Percentiles rank a stretch among this genome's conserved stretches.
These are phyloP conservation scores for Atractosteus spatula DNA, from an alignment of 2,113 vertebrate species.

Conservation along the genomic window DNA sequence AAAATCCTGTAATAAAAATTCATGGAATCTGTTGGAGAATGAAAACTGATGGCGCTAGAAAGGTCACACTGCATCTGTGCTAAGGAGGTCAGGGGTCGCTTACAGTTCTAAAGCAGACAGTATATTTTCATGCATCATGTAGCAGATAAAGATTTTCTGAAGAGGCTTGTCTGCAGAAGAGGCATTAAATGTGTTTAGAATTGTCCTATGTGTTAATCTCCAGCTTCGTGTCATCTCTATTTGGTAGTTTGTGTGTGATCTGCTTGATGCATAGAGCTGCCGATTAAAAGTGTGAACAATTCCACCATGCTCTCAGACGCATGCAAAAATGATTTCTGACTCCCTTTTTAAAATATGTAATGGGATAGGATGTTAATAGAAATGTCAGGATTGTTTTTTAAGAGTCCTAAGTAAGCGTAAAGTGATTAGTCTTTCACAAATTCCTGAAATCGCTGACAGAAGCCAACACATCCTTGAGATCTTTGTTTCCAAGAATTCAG, in stretches of 20 bases:
- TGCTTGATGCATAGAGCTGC: background rate
- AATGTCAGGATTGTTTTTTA: slow-evolving; percentile 20
- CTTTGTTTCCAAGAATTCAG: slow-evolving; percentile 24
- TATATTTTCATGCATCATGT: slow-evolving; percentile 95
- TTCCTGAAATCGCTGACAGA: slow-evolving; percentile 56
- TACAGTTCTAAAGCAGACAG: slow-evolving; percentile 86
- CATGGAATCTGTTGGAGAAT: slow-evolving; percentile 92
- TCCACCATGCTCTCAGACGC: background rate
- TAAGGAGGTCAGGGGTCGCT: slow-evolving; percentile 77
- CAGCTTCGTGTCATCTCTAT: slow-evolving; percentile 1
- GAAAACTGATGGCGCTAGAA: slow-evolving; percentile 89
- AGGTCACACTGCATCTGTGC: slow-evolving; percentile 92
- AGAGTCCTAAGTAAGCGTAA: slow-evolving; percentile 42
- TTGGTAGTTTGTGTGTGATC: background rate
- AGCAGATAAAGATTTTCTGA: slow-evolving; percentile 94
- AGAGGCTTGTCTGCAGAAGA: slow-evolving; percentile 56
- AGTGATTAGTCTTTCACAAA: slow-evolving; percentile 63
- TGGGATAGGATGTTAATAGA: slow-evolving; percentile 16
- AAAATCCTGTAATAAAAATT: slow-evolving; percentile 89
- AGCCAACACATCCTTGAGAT: slow-evolving; percentile 64
- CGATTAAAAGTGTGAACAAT: background rate
- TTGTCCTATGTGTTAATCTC: slow-evolving; percentile 41
- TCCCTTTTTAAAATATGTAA: background rate
- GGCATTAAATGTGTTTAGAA: slow-evolving; percentile 34
- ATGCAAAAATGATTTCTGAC: background rate